Conservation (phyloP, 2,888 invertebrate species). For the Elmis aenea region DNA sequence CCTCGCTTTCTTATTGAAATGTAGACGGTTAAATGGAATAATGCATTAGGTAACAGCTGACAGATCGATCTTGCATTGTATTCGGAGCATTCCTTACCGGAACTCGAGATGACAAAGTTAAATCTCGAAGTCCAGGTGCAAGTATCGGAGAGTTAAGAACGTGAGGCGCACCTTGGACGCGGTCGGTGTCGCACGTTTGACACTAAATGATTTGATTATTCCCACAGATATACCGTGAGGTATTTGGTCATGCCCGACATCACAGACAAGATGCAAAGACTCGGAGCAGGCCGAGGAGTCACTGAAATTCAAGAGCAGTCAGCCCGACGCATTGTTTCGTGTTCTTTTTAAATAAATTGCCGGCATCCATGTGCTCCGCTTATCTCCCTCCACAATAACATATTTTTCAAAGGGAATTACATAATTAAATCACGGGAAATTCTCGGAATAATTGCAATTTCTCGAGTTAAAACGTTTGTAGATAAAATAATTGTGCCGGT, state of each 20-base stretch:
- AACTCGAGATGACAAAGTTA: conserved; percentile 6
- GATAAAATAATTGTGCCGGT: conserved; percentile 21
- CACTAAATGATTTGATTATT: conserved; percentile 37
- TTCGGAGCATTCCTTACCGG: conserved; percentile 4
- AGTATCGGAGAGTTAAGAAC: conserved; percentile 5
- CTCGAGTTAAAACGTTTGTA: neutral
- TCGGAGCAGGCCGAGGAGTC: too few relatives aligned
- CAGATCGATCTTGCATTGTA: conserved; percentile 4
- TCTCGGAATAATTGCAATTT: neutral
- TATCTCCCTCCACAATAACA: too few relatives aligned
- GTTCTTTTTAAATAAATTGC: too few relatives aligned
- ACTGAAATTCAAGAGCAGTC: too few relatives aligned
- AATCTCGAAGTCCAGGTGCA: neutral
- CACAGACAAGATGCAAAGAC: conserved; percentile 27
- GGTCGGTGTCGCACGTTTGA: conserved; percentile 32
- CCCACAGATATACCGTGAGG: conserved; percentile 34
- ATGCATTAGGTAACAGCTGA: conserved; percentile 4
- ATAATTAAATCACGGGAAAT: neutral
- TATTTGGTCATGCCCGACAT: conserved; percentile 35
- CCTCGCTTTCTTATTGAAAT: conserved; percentile 3
- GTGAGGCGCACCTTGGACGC: conserved; percentile 18
- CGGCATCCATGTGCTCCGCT: too few relatives aligned
- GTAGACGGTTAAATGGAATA: conserved; percentile 2
- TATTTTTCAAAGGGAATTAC: too few relatives aligned
- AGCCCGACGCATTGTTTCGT: too few relatives aligned